These are phyloP conservation scores for Tholera decimalis DNA, from an alignment of 2,888 invertebrate species.

Conservation along the genomic window DNA sequence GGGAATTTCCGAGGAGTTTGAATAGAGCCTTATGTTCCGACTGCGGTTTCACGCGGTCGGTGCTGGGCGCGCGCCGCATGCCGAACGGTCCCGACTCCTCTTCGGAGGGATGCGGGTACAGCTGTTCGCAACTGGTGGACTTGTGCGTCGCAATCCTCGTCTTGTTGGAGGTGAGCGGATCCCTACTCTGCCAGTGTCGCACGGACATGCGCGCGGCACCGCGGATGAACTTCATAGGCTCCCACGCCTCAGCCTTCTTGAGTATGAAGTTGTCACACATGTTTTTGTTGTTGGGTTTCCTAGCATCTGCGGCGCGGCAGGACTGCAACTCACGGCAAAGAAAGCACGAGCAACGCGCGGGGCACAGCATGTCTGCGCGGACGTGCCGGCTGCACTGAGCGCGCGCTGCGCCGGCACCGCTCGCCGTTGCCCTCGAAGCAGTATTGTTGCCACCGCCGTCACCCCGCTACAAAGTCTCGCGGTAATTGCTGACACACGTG, in stretches of 20 bases:
- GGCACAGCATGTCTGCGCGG: slow-evolving; percentile 92
- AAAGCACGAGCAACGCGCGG: slow-evolving; percentile 94
- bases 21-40: slow-evolving; percentile 86
- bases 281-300: slow-evolving; percentile 84
- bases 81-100: slow-evolving; percentile 83
- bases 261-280: slow-evolving; percentile 91
- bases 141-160: slow-evolving; percentile 83
- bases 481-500: slow-evolving; percentile 73
- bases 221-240: slow-evolving; percentile 87
- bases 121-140: slow-evolving; percentile 89
- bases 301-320: slow-evolving; percentile 90
- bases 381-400: slow-evolving; percentile 86
- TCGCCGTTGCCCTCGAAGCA: slow-evolving; percentile 75
- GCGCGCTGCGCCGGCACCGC: slow-evolving; percentile 71
- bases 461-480: slow-evolving; percentile 72
- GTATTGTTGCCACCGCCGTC: slow-evolving; percentile 77
- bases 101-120: slow-evolving; percentile 83
- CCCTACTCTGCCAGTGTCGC: slow-evolving; percentile 90
- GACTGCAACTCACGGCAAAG: slow-evolving; percentile 94
- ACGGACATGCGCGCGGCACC: slow-evolving; percentile 90
- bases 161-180: slow-evolving; percentile 84
- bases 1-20: slow-evolving; percentile 85
- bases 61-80: slow-evolving; percentile 88
- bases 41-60: slow-evolving; percentile 85
- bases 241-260: slow-evolving; percentile 89